Evolutionary conservation across 2,888 invertebrate species (phyloP), one percentile per base, ranked within the genome.

Genomic region (Tinea semifulvella): DNA sequence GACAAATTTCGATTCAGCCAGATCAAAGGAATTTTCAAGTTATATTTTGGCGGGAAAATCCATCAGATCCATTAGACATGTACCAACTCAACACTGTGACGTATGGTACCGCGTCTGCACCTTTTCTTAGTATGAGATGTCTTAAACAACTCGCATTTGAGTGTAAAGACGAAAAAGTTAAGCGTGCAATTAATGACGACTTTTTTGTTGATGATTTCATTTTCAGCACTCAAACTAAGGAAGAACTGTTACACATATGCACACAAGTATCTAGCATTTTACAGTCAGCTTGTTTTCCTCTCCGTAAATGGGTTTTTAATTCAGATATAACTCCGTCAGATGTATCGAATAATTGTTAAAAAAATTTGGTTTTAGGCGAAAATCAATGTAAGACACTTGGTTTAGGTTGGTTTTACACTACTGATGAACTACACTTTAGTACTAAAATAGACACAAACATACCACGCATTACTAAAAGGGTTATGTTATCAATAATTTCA

Each of bases 41-140:
- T 25, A 60, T 63, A 3, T 39, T 63, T 1, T 67, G 62, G 61
- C 46, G 59, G 1, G 51, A 56, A 1, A 49, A 52, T 31, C 43
- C 51, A 0, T 20, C 45, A 1, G 49, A 56, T 2, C 49, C 53
- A 1, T 8, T 59, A 17, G 16, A 48, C 16, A 46, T 54, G 3
- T 60, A 54, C 40, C 53, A 48, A 6, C 45, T 58, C 10, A 56
- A 55, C 14, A 58, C 54, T 1, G 55, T 60, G 0, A 55, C 56
- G 1, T 60, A 57, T 39, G 57, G 56, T 5, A 56, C 54, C 2
- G 50, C 57, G 1, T 55, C 58, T 1, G 60, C 61, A 26, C 58
- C 61, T 1, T 62, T 49, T 43, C 46, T 60, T 3, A 56, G 55
- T 27, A 53, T 53, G 11, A 46, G 59, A 5, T 58, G 57, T 26